phyloP scores from a whole-genome alignment of 1,140 invertebrate species.

The Bombus confusus region DNA sequence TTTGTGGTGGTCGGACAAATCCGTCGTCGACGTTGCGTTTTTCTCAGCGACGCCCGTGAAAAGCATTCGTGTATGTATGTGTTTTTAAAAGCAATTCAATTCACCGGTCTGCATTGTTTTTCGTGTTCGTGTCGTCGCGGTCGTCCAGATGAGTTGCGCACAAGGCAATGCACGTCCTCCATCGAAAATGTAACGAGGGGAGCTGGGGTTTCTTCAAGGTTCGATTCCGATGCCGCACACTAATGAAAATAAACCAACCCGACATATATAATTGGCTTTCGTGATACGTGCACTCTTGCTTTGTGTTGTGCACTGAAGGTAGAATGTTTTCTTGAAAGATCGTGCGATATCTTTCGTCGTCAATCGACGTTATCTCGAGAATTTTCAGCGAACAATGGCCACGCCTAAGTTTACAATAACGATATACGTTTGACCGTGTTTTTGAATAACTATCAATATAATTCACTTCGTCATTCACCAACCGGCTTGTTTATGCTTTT shows the following conservation, averaged over 20 bases:
- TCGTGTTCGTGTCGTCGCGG: background rate
- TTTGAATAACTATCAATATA: background rate
- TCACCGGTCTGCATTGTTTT: constrained; percentile 10
- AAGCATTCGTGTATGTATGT: background rate
- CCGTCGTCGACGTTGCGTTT: background rate
- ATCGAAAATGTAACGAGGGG: constrained; percentile 1
- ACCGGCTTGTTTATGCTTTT: background rate
- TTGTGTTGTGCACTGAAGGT: background rate
- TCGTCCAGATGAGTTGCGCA: background rate
- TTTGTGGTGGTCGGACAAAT: constrained; percentile 25
- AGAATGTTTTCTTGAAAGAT: background rate
- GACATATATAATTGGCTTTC: background rate
- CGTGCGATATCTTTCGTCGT: background rate
- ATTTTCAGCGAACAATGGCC: background rate
- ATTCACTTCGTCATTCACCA: background rate
- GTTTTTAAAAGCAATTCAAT: constrained; percentile 22
- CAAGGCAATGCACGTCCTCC: background rate
- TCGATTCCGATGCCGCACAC: background rate
- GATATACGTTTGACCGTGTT: background rate
- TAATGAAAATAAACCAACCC: constrained; percentile 18
- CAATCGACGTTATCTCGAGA: background rate
- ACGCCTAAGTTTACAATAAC: background rate
- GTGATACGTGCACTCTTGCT: background rate
- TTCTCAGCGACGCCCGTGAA: constrained; percentile 3
- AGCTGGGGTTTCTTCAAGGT: background rate